These are phyloP conservation scores for Panthera tigris DNA, from an alignment of 2,113 vertebrate species.

Conservation along the genomic window DNA sequence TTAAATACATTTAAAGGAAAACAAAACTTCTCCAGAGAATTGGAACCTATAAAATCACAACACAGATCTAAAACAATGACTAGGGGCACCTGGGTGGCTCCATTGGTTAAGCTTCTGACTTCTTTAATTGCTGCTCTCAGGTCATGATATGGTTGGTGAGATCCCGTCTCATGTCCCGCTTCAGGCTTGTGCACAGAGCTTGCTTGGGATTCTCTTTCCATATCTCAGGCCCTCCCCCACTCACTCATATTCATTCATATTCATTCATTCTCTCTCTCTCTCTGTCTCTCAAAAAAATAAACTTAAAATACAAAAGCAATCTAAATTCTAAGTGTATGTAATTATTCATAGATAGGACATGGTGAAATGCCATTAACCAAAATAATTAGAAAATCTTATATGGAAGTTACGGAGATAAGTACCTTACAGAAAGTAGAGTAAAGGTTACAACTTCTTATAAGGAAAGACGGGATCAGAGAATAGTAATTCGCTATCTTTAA, in stretches of 20 bases:
- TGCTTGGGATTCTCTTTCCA: no score
- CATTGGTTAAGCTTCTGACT: no score
- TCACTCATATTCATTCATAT: no score
- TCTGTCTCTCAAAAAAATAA: no score
- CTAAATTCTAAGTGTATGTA: background rate
- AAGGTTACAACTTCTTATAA: background rate
- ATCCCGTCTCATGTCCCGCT: no score
- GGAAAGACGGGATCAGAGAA: background rate
- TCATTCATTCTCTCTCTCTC: no score
- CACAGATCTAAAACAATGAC: background rate
- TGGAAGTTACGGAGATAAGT: background rate
- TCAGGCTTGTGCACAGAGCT: no score
- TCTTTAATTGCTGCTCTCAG: no score
- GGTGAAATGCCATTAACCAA: background rate
- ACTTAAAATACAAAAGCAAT: background rate
- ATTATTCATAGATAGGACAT: background rate
- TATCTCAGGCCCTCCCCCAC: no score
- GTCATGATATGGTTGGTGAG: no score
- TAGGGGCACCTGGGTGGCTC: no score
- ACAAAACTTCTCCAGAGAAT: background rate
- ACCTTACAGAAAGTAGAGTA: background rate
- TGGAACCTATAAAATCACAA: background rate
- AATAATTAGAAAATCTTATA: background rate
- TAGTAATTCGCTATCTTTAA: background rate
- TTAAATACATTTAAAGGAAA: background rate